Evolutionary conservation across 2,797 vertebrate species (phyloP), one percentile per base, ranked within the genome.

Genomic region (Cetoscarus ocellatus): DNA sequence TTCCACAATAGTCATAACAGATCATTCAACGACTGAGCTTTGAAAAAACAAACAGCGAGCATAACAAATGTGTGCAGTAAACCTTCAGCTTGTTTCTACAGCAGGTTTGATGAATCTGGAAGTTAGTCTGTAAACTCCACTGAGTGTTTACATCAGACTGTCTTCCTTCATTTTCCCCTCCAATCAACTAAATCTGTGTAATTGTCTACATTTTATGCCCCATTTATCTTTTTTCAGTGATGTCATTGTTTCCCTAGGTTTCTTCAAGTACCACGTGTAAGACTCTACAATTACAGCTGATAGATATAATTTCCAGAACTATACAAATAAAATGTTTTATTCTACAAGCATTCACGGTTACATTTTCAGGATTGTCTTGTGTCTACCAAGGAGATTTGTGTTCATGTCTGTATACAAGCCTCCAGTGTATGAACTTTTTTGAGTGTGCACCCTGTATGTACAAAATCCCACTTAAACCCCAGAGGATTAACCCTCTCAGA

Each of bases 401-500:
- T 75, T 54, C 63, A 79, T 71, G 66, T 77, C 67, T 80, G 68
- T 64, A 42, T 51, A 19, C 44, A 67, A 48, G 53, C 42, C 17
- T 39, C 49, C 8, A 39, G 56, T 58, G 44, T 65, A n/a, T 53
- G 55, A 40, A 54, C 63, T 64, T 58, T 49, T 72, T 39, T 86
- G 75, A 82, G 48, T 80, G 82, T 70, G 59, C 68, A 66, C 55
- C 74, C 67, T 75, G 17, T 60, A 59, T 81, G 73, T 71, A 49
- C 69, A 67, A 84, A 84, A 91, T 92, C 88, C 73, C 73, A 75
- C 73, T 67, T 76, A 82, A 89, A 86, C 58, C 88, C 86, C 59
- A 0, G 57, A 77, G 88, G 92, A 90, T 91, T 90, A 90, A 49
- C 45, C 62, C 71, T 77, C 82, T 84, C 44, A 39, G 63, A 80